Evolutionary conservation across 2,888 invertebrate species (phyloP), one percentile per base, ranked within the genome.

Genomic region (Mythimna albipuncta): DNA sequence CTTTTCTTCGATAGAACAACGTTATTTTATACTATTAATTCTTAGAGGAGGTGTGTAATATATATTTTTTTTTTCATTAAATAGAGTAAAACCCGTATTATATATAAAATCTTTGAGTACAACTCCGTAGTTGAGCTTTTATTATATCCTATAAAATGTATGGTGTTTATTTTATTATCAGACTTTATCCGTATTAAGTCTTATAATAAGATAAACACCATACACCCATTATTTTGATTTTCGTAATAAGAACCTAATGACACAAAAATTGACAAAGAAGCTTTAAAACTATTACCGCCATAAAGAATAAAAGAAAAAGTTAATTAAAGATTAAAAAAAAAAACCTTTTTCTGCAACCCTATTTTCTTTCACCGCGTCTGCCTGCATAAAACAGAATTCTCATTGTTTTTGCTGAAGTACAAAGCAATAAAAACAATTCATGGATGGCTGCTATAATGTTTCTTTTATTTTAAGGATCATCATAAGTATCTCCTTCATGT

Each of bases 381-480:
- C n/a, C 50, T 52, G 50, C n/a, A 26, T 44, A 19, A 66, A 73
- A 38, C 38, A 26, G 47, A 38, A 16, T 21, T 44, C 11, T n/a
- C 21, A 62, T 50, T 76, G 32, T 69, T 69, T 55, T 62, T 6
- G 3, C 47, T 35, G 11, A 52, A 64, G n/a, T 21, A 54, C 38
- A 70, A 62, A 16, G 26, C 19, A 62, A 41, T 76, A 75, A 75
- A 74, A 47, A 69, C 9, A 62, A 19, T 32, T 68, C 41, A 50
- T 21, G 26, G 19, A 54, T 6, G 16, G 47, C 62, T 66, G 50
- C 52, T 62, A 11, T 58, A 78, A 54, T 57, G 44, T 62, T 58
- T 65, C 16, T 74, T 77, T 63, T 0, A 21, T 59, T 64, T 65
- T 74, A 54, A 65, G 62, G 52, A 63, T 63, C 35, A 44, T 10